Evolutionary conservation across 2,888 invertebrate genomes (phyloP).

Genomic region (Zhuqinia jingwanae): DNA sequence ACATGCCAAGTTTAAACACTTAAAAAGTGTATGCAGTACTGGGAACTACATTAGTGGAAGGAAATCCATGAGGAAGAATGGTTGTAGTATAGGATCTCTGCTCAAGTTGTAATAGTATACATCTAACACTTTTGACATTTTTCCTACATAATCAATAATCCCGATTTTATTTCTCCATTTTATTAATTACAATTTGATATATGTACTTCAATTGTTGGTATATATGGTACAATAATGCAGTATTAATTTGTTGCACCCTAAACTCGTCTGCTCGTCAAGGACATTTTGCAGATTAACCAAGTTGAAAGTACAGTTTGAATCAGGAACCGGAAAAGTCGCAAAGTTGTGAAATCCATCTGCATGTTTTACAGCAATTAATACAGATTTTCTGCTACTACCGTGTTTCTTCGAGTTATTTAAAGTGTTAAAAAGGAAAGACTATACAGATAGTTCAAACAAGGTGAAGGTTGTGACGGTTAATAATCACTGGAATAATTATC

Average conservation of each 20-base stretch:
- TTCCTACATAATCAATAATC: slow-evolving; percentile 8
- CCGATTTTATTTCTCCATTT: slow-evolving; percentile 17
- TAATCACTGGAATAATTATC: not conserved
- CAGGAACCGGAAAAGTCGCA: slow-evolving; percentile 62
- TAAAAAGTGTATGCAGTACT: slow-evolving; percentile 14
- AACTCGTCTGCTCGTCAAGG: slow-evolving; percentile 31
- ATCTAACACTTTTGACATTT: not conserved
- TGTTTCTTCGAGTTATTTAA: not conserved
- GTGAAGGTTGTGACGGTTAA: no score
- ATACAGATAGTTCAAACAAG: not conserved
- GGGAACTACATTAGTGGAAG: slow-evolving; percentile 59
- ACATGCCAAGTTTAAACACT: not conserved
- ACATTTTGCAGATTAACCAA: not conserved
- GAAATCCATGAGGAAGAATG: slow-evolving; percentile 65
- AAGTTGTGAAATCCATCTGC: slow-evolving; percentile 33
- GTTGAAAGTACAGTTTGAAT: slow-evolving; percentile 1
- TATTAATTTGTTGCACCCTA: not conserved
- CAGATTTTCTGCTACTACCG: not conserved
- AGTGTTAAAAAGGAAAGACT: not conserved
- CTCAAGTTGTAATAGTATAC: not conserved
- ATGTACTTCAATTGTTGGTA: slow-evolving; percentile 1
- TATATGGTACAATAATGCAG: not conserved
- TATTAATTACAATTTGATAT: slow-evolving; percentile 8
- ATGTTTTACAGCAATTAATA: not conserved
- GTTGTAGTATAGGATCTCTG: not conserved